A percentile compares a stretch with the other conserved stretches of the same genome.
phyloP scores from a whole-genome alignment of 1,140 invertebrate genomes.

The Drosophila sechellia region DNA sequence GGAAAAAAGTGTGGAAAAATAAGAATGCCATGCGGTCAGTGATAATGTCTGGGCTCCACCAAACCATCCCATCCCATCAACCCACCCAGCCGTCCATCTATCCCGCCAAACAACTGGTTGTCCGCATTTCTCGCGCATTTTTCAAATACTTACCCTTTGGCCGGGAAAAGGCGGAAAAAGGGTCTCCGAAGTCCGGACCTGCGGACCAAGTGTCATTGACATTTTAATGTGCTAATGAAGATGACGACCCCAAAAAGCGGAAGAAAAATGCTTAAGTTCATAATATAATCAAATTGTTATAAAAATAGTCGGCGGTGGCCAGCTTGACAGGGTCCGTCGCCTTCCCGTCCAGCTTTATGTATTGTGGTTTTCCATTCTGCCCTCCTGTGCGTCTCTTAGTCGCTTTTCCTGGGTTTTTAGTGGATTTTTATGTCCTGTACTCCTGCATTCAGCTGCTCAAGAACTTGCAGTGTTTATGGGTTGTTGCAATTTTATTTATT shows the following conservation, averaged over 20 bases:
- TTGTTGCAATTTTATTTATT: conserved; percentile 70
- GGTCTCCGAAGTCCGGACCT: conserved; percentile 34
- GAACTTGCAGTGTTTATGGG: conserved; percentile 77
- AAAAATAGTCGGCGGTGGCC: conserved; percentile 63
- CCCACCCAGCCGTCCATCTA: neutral
- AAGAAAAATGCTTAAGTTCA: conserved; percentile 54
- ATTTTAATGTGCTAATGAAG: conserved; percentile 83
- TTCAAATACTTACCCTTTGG: conserved; percentile 73
- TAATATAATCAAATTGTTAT: conserved; percentile 82
- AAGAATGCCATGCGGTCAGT: conserved; percentile 47
- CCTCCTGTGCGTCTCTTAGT: conserved; percentile 34
- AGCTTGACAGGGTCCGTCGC: conserved; percentile 39
- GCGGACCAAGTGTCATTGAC: conserved; percentile 73
- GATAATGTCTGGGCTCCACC: conserved; percentile 41
- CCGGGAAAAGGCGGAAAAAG: conserved; percentile 13
- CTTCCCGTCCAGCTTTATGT: conserved; percentile 51
- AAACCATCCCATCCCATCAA: too few relatives aligned
- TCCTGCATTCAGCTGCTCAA: conserved; percentile 35
- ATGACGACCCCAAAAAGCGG: conserved; percentile 64
- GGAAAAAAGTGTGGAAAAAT: conserved; percentile 6
- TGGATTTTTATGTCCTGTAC: conserved; percentile 35
- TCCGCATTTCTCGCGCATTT: conserved; percentile 73
- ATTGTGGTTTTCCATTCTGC: conserved; percentile 31
- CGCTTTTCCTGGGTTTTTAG: conserved; percentile 52
- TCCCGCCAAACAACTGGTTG: conserved; percentile 13